Evolutionary conservation across 2,113 vertebrate species (phyloP).

Genomic region (Empidonax alnorum): DNA sequence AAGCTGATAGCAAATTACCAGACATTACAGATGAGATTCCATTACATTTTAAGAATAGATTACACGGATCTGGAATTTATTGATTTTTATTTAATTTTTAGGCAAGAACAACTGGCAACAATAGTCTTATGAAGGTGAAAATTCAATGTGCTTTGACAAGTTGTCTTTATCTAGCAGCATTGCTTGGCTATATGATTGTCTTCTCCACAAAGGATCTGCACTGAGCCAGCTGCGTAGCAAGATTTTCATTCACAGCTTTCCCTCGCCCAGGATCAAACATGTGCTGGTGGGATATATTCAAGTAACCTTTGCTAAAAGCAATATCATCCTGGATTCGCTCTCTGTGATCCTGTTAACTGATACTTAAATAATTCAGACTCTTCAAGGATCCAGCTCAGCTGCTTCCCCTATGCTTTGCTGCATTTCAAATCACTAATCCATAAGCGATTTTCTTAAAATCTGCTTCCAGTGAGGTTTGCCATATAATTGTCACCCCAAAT

Average conservation of each 20-base stretch:
- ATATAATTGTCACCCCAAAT: constrained; percentile 50
- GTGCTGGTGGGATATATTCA: neutral
- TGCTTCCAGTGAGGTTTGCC: constrained; percentile 37
- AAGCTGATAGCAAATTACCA: constrained; percentile 43
- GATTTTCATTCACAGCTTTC: neutral
- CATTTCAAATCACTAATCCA: constrained; percentile 48
- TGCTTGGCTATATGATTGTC: constrained; percentile 6
- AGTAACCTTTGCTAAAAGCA: neutral
- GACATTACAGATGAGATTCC: constrained; percentile 4
- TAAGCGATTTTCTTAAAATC: constrained; percentile 5
- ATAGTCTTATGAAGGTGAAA: constrained; percentile 45
- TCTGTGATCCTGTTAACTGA: constrained; percentile 26
- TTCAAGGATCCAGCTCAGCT: neutral
- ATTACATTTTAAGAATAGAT: constrained; percentile 36
- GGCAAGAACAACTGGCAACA: neutral
- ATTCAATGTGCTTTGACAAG: constrained; percentile 21
- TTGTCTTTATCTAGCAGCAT: neutral
- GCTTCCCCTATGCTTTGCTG: constrained; percentile 22
- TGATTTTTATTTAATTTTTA: constrained; percentile 4
- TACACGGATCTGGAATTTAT: constrained; percentile 14
- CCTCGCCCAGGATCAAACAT: neutral
- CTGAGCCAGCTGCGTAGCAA: constrained; percentile 1
- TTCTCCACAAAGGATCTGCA: neutral
- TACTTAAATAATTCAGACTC: constrained; percentile 36
- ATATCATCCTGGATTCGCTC: neutral